A percentile compares a stretch with the other conserved stretches of the same genome.
These are phyloP conservation scores for Eupithecia exiguata DNA, from an alignment of 2,888 invertebrate genomes.

Conservation along the genomic window DNA sequence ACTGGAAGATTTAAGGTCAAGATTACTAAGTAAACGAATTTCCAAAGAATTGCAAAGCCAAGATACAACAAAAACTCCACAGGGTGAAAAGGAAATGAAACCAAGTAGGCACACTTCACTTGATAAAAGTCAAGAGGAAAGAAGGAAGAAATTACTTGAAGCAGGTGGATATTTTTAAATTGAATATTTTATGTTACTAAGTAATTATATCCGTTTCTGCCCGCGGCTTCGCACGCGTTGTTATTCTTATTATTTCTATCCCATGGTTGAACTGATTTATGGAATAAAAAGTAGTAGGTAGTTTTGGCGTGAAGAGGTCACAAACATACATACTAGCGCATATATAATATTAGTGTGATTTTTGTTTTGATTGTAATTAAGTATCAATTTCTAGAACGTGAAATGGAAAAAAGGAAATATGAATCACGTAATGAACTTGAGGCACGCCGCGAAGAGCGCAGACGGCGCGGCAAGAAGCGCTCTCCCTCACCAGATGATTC, in stretches of 20 bases:
- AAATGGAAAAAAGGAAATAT: constrained; percentile 91
- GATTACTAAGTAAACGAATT: constrained; percentile 87
- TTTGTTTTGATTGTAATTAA: neutral
- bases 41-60: constrained; percentile 86
- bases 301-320: no score
- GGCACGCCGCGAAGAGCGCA: constrained; percentile 86
- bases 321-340: no score
- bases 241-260: no score
- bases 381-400: constrained; percentile 80
- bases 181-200: neutral
- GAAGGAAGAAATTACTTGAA: constrained; percentile 87
- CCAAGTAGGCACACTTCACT: constrained; percentile 66
- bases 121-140: constrained; percentile 82
- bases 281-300: no score
- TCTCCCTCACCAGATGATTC: constrained; percentile 67
- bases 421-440: constrained; percentile 89
- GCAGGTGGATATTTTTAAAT: constrained; percentile 77
- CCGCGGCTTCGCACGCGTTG: no score
- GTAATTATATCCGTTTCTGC: no score
- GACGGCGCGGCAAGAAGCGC: constrained; percentile 79
- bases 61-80: constrained; percentile 69
- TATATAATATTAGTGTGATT: no score
- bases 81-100: constrained; percentile 72
- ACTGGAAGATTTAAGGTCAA: constrained; percentile 89
- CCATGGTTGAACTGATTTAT: no score